Base-by-base conservation (phyloP, 2,888 invertebrate genomes). In the Biston stratarius region DNA sequence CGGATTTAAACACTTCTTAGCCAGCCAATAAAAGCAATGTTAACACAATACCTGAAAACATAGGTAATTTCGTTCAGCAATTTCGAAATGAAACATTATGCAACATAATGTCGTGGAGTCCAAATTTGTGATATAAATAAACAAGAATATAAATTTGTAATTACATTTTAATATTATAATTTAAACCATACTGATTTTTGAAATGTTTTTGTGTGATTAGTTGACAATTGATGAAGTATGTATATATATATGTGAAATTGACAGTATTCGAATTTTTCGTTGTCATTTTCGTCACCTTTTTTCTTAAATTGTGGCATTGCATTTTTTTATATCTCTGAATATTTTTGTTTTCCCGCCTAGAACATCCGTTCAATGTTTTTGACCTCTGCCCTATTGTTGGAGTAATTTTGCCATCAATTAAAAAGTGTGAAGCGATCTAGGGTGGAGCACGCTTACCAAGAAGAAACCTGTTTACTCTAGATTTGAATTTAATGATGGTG, bases 101-200 rank as follows among this genome's bases (percentile, higher is more conserved):
- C 9, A n/a, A 15, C 48, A 58, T 58, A 38, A 14, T 48, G 2
- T 12, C 40, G 48, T 38, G 38, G 7, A 6, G n/a, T 14, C 11
- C 0, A 14, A 47, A 11, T 53, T 10, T 45, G 33, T 45, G n/a
- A 34, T 14, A 33, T 24, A 56, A 56, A 55, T 42, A 55, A 12
- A 24, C 5, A 55, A 5, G 15, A 42, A n/a, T n/a, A n/a, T n/a
- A n/a, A 42, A 24, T 5, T 34, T 33, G 12, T 53, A 8, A 5
- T 53, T 49, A 36, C 36, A 64, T 49, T 40, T 11, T 49, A 53
- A 62, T 61, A 65, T 70, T 53, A 62, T 61, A 51, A 67, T 74
- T 68, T 6, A 77, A 70, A 62, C 81, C 83, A 79, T 75, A 80
- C 65, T 77, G 81, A 77, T 42, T 42, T 42, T 15, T 38, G 10